Evolutionary conservation across 30 jellyfish, hydroid and myxozoan genomes (phyloP), one percentile per base, ranked within the genome.

Genomic region (Aurelia aurita complex sp. Pacific): DNA sequence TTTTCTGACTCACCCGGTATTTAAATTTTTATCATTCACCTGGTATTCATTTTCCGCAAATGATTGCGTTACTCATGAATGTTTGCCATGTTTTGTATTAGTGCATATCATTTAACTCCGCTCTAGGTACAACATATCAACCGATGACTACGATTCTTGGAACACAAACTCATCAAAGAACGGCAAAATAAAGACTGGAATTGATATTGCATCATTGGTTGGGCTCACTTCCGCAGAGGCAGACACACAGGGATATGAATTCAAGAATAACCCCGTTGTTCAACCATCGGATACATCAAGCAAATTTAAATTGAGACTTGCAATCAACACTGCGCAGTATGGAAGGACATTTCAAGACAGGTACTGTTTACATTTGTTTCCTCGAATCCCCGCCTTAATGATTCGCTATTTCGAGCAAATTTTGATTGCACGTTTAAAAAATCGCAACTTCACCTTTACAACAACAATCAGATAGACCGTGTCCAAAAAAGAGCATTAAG

Each of bases 341-440:
- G 98, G 98, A 38, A 60, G 98, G 61, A 85, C 96, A 64, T 94
- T 94, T 84, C 96, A 94, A 83, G 98, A 94, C 74, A 88, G 98
- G 98, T 94, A 69, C 52, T 3, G 8, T 1, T 9, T 40, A 40
- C 6, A 40, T 2, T 40, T 2, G 6, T 9, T 0, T 3, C 6
- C 4, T 40, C 10, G 52, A 40, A 6, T 40, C 6, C 9, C 52
- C 52, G 6, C 6, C 52, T 40, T 2, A 9, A 40, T 0, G 10
- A 40, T 40, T 40, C 52, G 52, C 52, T 40, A 40, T 40, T 40
- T 40, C 52, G 52, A 40, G 6, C 9, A 9, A 40, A 38, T 38
- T 38, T 38, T 38, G 5, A 38, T 38, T 38, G 3, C 50, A 4
- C 50, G 29, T 23, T 23, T 23, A 23, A 23, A 23, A 23, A 23